Percentiles rank a stretch among this genome's conserved stretches.
Conservation (phyloP, 2,797 vertebrate species). For the Neopelma chrysocephalum region DNA sequence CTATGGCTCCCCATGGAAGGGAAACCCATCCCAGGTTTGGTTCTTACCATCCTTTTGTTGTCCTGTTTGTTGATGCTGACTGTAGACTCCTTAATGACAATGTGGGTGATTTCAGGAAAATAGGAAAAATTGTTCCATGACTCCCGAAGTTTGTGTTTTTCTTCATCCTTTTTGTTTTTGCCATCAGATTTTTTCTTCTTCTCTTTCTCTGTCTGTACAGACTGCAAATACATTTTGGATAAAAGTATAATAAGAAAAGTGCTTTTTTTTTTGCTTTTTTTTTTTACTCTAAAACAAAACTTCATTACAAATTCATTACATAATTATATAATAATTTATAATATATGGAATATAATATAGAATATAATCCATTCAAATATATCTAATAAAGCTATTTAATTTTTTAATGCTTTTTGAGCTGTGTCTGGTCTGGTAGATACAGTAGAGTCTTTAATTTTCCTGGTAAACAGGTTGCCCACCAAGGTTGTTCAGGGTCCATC, state of each 20-base stretch:
- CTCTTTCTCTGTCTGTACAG: slow-evolving; percentile 77
- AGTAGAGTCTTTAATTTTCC: background rate
- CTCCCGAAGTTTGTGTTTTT: slow-evolving; percentile 73
- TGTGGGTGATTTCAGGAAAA: slow-evolving; percentile 94
- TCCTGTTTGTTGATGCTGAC: slow-evolving; percentile 94
- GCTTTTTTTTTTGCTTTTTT: rapidly evolving
- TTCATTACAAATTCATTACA: background rate
- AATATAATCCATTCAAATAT: background rate
- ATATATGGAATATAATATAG: background rate
- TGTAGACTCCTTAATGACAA: slow-evolving; percentile 85
- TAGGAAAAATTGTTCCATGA: slow-evolving; percentile 89
- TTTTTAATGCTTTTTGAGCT: background rate
- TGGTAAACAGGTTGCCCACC: background rate
- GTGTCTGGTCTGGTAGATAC: background rate
- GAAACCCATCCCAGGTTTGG: background rate
- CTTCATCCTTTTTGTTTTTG: slow-evolving; percentile 81
- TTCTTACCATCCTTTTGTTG: slow-evolving; percentile 92
- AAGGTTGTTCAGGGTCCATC: background rate
- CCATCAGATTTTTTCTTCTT: slow-evolving; percentile 85
- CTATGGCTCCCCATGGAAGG: background rate
- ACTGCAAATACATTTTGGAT: slow-evolving; percentile 65
- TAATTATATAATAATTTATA: background rate
- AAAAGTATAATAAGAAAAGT: background rate
- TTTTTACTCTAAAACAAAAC: background rate
- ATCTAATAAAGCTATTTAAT: background rate